A percentile compares a stretch with the other conserved stretches of the same genome.
Conservation (phyloP, 2,888 invertebrate species). For the Parnassius smintheus region DNA sequence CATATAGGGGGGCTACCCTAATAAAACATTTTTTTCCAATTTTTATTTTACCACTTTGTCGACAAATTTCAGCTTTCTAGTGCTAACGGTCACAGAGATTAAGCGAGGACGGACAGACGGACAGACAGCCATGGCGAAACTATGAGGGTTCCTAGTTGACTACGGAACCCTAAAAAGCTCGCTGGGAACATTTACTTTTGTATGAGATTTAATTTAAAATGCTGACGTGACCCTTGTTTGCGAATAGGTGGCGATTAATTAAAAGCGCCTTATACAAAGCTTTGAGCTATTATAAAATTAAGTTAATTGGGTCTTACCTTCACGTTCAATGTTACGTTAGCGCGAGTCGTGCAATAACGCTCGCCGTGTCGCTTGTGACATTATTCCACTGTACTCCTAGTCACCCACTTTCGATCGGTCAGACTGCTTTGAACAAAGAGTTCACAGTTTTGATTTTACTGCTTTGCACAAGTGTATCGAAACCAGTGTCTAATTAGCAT, state of each 20-base stretch:
- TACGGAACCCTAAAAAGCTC: no score
- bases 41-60: no score
- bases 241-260: slow-evolving; percentile 22
- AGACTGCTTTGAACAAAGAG: slow-evolving; percentile 64
- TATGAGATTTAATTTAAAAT: neutral
- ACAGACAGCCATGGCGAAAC: no score
- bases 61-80: no score
- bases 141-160: no score
- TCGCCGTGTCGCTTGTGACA: slow-evolving; percentile 49
- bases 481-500: slow-evolving; percentile 29
- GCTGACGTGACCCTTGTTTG: slow-evolving; percentile 10
- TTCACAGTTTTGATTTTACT: slow-evolving; percentile 46
- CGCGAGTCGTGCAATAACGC: slow-evolving; percentile 43
- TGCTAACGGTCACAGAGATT: no score
- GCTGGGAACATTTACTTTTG: neutral
- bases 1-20: no score
- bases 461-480: slow-evolving; percentile 21
- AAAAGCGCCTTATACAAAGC: slow-evolving; percentile 30
- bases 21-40: no score
- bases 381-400: slow-evolving; percentile 54
- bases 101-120: no score
- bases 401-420: slow-evolving; percentile 70
- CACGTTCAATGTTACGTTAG: slow-evolving; percentile 62
- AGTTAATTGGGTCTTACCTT: slow-evolving; percentile 67
- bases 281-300: slow-evolving; percentile 49